A percentile compares a stretch with the other conserved stretches of the same genome.
These are phyloP conservation scores for Scaeva pyrastri DNA, from an alignment of 2,888 invertebrate genomes.

Conservation along the genomic window DNA sequence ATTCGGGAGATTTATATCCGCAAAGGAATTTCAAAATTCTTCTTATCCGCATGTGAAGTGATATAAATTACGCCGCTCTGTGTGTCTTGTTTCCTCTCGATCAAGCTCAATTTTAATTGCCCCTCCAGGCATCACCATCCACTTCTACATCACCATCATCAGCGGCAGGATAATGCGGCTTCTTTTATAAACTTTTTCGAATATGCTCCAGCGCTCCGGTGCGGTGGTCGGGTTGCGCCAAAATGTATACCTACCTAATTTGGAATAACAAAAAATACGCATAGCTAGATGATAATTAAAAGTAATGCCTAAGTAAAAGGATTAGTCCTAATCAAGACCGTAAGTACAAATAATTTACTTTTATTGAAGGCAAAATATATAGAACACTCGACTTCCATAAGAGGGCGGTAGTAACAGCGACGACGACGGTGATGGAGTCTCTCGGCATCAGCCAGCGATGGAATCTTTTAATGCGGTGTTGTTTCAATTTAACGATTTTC, in stretches of 20 bases:
- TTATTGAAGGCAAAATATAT: slow-evolving; percentile 51
- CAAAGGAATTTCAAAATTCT: slow-evolving; percentile 45
- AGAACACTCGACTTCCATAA: no score
- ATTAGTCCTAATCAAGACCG: slow-evolving; percentile 60
- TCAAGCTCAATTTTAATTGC: slow-evolving; percentile 28
- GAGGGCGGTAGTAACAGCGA: no score
- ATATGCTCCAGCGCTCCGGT: slow-evolving; percentile 26
- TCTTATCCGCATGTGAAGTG: slow-evolving; percentile 50
- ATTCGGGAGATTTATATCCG: slow-evolving; percentile 58
- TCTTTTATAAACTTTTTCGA: slow-evolving; percentile 17
- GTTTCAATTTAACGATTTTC: slow-evolving; percentile 69
- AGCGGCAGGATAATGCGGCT: slow-evolving; percentile 30
- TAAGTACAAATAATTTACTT: slow-evolving; percentile 67
- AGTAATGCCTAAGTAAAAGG: slow-evolving; percentile 55
- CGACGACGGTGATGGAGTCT: background rate
- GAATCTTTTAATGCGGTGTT: slow-evolving; percentile 70
- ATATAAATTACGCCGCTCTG: slow-evolving; percentile 34
- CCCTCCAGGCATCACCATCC: slow-evolving; percentile 7
- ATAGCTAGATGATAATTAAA: slow-evolving; percentile 58
- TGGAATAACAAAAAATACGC: slow-evolving; percentile 12
- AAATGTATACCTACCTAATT: background rate
- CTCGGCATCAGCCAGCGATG: background rate
- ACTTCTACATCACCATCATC: background rate
- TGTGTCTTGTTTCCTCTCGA: slow-evolving; percentile 20
- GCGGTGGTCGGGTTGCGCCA: no score